Conservation (phyloP, 1,140 invertebrate species). For the Drosophila mauritiana region DNA sequence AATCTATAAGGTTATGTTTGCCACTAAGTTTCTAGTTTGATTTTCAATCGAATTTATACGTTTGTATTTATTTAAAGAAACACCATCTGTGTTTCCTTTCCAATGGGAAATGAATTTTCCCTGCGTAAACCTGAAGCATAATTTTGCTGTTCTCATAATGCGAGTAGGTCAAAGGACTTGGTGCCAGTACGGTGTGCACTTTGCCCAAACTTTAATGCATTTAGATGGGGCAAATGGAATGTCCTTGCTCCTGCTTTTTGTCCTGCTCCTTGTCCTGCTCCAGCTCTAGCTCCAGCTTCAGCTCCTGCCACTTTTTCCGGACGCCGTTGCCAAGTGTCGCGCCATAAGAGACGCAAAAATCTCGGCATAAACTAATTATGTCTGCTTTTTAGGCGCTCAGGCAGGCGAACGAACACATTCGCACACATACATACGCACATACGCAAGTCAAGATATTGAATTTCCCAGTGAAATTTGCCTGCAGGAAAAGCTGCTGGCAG, state of each 20-base stretch:
- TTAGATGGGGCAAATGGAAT: conserved; percentile 26
- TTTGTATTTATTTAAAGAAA: too few species aligned
- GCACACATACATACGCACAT: conserved; percentile 6
- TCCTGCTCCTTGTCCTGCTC: not conserved
- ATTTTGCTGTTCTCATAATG: conserved; percentile 1
- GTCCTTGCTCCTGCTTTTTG: conserved; percentile 17
- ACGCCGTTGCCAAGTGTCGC: conserved; percentile 42
- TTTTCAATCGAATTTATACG: too few species aligned
- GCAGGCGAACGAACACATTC: conserved; percentile 39
- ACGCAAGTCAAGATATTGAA: conserved; percentile 57
- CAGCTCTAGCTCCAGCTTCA: not conserved
- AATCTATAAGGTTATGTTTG: not conserved
- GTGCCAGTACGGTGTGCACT: conserved; percentile 10
- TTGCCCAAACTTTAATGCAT: conserved; percentile 33
- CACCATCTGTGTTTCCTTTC: not conserved
- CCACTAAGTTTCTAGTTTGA: too few species aligned
- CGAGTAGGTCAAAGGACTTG: conserved; percentile 24
- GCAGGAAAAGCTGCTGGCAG: conserved; percentile 18
- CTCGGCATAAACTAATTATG: conserved; percentile 74
- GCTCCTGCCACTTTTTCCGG: not conserved
- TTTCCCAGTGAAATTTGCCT: conserved; percentile 57
- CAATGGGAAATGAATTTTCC: not conserved
- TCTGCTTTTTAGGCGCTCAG: conserved; percentile 74
- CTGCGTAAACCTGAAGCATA: not conserved
- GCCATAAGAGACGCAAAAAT: conserved; percentile 61